Base-by-base conservation (phyloP, 2,888 invertebrate species). In the Patella caerulea region DNA sequence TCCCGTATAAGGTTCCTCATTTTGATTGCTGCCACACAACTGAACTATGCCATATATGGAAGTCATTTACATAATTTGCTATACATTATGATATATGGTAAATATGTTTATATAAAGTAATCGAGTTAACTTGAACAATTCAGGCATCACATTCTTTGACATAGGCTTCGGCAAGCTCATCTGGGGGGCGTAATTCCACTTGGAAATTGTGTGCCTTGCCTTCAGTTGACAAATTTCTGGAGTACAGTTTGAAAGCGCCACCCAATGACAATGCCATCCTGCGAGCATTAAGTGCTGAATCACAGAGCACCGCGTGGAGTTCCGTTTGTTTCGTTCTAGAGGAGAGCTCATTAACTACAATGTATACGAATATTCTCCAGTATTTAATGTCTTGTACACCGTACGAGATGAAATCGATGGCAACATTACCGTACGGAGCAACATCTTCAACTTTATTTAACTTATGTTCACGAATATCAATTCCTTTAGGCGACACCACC, bases 371-470 rank as follows among this genome's bases (percentile, higher is more conserved):
- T 15, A 92, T 86, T 19, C 89, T 83, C 85, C 90, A 89, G 81
- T 88, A 91, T 75, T 89, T 89, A 76, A 89, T 86, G 78, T 91
- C 91, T 82, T 91, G 91, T 9, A 91, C 91, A 34, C 90, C 91
- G 83, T 91, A 92, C 0, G 91, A 91, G 45, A 92, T 90, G 78
- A 90, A 90, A 81, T 91, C 88, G 19, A 92, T 89, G 1, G 92
- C 90, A 12, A 90, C 83, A 15, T 88, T 77, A 3, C 88, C 89
- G 5, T 74, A 78, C 1, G 81, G 78, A 5, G 88, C 83, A 0
- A 82, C 77, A 15, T 82, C 81, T 53, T 83, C 82, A 15, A 87
- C 83, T 70, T 79, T 88, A 81, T 89, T 91, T n/a, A 84, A 75
- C 54, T 84, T 82, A 82, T 91, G 91, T 54, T 86, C 86, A 11